Percentiles rank a stretch among this genome's conserved stretches.
Conservation (phyloP, 2,113 vertebrate genomes). For the Grammomys dolichurus region DNA sequence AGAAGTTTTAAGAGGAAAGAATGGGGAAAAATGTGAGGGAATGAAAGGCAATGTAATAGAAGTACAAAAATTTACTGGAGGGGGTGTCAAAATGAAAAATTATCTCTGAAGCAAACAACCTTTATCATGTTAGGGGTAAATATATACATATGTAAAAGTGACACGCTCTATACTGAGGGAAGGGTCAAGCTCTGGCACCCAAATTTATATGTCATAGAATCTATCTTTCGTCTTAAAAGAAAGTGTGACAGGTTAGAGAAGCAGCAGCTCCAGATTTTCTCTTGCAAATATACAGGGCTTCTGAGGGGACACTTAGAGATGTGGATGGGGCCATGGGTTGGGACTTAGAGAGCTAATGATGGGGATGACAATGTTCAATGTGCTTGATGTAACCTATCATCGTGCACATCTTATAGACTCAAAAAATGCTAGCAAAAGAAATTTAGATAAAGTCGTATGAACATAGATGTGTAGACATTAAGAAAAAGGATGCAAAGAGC, state of each 20-base stretch:
- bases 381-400: background rate
- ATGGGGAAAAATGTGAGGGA: background rate
- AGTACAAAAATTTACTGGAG: background rate
- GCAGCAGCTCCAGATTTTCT: background rate
- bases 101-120: background rate
- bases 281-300: background rate
- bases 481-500: background rate
- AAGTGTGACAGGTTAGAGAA: background rate
- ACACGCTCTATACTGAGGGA: background rate
- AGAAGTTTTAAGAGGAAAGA: constrained; percentile 13
- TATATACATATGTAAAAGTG: background rate
- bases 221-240: background rate
- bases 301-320: background rate
- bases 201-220: background rate
- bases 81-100: background rate
- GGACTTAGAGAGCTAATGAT: background rate
- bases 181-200: background rate
- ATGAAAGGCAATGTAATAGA: background rate
- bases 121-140: background rate
- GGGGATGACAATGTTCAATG: background rate
- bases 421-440: background rate
- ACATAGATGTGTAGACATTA: background rate
- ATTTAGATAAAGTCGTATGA: background rate
- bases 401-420: background rate
- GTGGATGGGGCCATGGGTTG: too few species aligned